A percentile compares a stretch with the other conserved stretches of the same genome.
Evolutionary conservation across 2,888 invertebrate genomes (phyloP).

Genomic region (Galerucella pusilla): DNA sequence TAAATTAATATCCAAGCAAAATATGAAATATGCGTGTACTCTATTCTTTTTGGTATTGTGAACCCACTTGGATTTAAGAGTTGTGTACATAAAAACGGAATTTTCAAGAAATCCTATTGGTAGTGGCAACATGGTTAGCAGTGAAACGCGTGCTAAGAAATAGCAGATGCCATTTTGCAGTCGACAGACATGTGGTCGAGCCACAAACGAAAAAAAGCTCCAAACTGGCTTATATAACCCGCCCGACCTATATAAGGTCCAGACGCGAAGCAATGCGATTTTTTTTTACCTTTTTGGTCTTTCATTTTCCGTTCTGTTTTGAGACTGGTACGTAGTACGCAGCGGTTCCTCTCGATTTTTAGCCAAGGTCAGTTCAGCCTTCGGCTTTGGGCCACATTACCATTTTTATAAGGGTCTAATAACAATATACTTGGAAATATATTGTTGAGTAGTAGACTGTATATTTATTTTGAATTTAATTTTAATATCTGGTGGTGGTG

Average conservation of each 20-base stretch:
- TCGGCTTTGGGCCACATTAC: constrained; percentile 40
- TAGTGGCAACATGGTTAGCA: constrained; percentile 32
- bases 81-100: not conserved
- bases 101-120: constrained; percentile 11
- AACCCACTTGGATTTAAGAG: too few relatives aligned
- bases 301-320: constrained; percentile 44
- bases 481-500: too few relatives aligned
- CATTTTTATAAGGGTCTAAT: constrained; percentile 34
- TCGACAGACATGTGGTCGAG: constrained; percentile 54
- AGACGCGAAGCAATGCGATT: constrained; percentile 63
- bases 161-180: constrained; percentile 62
- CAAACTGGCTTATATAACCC: constrained; percentile 58
- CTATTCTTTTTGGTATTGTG: too few relatives aligned
- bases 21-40: too few relatives aligned
- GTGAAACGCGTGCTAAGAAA: constrained; percentile 51
- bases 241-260: constrained; percentile 64
- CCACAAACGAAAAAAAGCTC: constrained; percentile 43
- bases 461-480: too few relatives aligned
- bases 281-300: constrained; percentile 43
- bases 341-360: constrained; percentile 34
- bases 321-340: constrained; percentile 35
- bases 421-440: not conserved
- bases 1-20: too few relatives aligned
- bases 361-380: constrained; percentile 54
- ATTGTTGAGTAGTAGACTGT: not conserved